phyloP scores from a whole-genome alignment of 2,113 vertebrate genomes.

The Sorex fumeus region DNA sequence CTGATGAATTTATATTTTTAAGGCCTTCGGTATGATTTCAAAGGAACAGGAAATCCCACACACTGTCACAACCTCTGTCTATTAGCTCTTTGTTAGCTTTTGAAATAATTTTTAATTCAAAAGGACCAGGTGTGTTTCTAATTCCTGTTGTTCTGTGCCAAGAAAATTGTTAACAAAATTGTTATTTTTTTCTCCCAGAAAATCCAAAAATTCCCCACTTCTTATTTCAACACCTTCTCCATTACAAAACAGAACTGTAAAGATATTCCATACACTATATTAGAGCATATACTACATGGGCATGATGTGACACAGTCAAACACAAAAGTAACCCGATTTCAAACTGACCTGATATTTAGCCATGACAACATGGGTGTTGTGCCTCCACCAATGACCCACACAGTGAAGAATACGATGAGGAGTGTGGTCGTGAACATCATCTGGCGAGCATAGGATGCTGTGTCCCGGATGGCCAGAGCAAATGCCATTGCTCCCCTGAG shows the following conservation, averaged over 20 bases:
- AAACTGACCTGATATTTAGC: conserved; percentile 96
- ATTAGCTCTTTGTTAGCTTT: conserved; percentile 20
- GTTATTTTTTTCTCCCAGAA: neutral
- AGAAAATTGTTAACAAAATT: conserved; percentile 19
- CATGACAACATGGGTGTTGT: conserved; percentile 98
- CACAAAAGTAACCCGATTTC: conserved; percentile 9
- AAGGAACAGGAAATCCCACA: conserved; percentile 24
- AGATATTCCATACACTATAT: conserved; percentile 2
- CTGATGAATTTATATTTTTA: conserved; percentile 31
- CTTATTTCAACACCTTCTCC: neutral
- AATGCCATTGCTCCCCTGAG: conserved; percentile 98
- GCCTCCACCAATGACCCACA: conserved; percentile 98
- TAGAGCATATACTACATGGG: neutral
- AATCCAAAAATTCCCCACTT: conserved; percentile 28
- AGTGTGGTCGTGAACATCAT: conserved; percentile 99
- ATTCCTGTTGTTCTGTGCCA: neutral
- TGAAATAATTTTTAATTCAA: conserved; percentile 4
- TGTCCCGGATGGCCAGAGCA: conserved; percentile 97
- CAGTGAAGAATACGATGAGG: conserved; percentile 98
- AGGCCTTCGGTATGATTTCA: conserved; percentile 4
- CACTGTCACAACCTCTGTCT: neutral
- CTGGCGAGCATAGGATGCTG: conserved; percentile 96
- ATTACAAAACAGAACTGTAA: conserved; percentile 18
- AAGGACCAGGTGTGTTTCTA: conserved; percentile 33
- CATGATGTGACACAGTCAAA: neutral